Percentiles rank a stretch among this genome's conserved stretches.
phyloP scores from a whole-genome alignment of 2,888 invertebrate genomes.

The Polyommatus icarus region DNA sequence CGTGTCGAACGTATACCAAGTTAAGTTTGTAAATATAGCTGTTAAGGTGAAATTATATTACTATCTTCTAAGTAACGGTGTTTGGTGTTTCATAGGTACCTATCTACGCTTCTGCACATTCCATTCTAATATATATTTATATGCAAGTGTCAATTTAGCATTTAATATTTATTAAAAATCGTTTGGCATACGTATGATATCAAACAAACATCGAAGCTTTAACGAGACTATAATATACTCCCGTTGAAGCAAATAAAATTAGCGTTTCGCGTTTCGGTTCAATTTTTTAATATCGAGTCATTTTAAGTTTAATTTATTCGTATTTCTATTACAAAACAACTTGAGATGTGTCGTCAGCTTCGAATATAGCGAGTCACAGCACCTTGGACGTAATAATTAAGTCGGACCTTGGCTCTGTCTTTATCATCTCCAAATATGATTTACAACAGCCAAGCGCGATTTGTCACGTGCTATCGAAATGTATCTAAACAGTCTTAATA shows the following conservation, averaged over 20 bases:
- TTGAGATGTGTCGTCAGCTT: conserved; percentile 10
- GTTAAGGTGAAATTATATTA: conserved; percentile 54
- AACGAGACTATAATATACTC: not conserved
- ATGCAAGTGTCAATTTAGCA: conserved; percentile 76
- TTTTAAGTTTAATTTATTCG: not conserved
- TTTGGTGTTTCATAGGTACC: conserved; percentile 78
- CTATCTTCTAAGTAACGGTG: conserved; percentile 69
- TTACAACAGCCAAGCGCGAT: conserved; percentile 14
- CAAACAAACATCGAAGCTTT: not conserved
- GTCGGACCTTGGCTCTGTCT: not conserved
- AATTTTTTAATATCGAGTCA: not conserved
- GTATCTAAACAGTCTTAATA: conserved; percentile 16
- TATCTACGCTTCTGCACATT: conserved; percentile 75
- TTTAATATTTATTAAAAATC: conserved; percentile 44
- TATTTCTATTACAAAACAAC: conserved; percentile 9
- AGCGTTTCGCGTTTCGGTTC: not conserved
- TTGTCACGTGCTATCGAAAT: not conserved
- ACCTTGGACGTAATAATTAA: conserved; percentile 27
- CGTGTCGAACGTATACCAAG: conserved; percentile 71
- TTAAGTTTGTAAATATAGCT: conserved; percentile 72
- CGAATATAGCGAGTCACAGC: not conserved
- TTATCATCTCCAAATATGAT: conserved; percentile 31
- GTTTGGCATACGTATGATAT: conserved; percentile 55
- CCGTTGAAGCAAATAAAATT: not conserved
- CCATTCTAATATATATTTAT: conserved; percentile 75